A percentile compares a stretch with the other conserved stretches of the same genome.
phyloP scores from a whole-genome alignment of 2,113 vertebrate species.

The Phoxinus phoxinus region DNA sequence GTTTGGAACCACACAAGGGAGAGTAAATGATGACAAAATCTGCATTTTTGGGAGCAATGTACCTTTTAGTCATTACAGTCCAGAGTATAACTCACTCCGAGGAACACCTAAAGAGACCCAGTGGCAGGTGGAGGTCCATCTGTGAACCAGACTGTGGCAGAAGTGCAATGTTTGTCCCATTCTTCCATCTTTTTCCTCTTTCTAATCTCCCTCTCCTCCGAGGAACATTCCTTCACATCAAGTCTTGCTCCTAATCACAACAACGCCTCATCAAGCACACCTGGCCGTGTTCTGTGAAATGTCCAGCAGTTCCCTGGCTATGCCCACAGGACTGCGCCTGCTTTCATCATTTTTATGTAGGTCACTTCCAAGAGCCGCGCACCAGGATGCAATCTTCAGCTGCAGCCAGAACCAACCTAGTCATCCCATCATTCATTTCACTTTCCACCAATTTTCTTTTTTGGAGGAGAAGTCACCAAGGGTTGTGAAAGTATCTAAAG shows the following conservation, averaged over 20 bases:
- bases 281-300: constrained; percentile 54
- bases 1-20: neutral
- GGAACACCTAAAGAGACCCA: constrained; percentile 70
- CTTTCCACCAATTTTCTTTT: constrained; percentile 14
- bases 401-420: constrained; percentile 48
- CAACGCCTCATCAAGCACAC: constrained; percentile 75
- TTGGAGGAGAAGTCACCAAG: constrained; percentile 28
- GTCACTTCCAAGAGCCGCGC: constrained; percentile 48
- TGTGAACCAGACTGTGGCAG: constrained; percentile 59
- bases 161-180: constrained; percentile 66
- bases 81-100: constrained; percentile 48
- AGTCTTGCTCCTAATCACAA: constrained; percentile 73
- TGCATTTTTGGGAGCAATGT: neutral
- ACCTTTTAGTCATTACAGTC: constrained; percentile 1
- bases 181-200: constrained; percentile 4
- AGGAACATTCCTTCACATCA: constrained; percentile 34
- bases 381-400: constrained; percentile 35
- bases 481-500: constrained; percentile 23
- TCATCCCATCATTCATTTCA: constrained; percentile 49
- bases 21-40: neutral
- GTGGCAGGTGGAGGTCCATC: constrained; percentile 72
- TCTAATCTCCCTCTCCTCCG: neutral
- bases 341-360: constrained; percentile 30
- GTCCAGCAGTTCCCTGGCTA: neutral
- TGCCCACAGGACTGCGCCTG: constrained; percentile 9